phyloP scores from a whole-genome alignment of 2,113 vertebrate species.

The Cochlearius cochlearius region DNA sequence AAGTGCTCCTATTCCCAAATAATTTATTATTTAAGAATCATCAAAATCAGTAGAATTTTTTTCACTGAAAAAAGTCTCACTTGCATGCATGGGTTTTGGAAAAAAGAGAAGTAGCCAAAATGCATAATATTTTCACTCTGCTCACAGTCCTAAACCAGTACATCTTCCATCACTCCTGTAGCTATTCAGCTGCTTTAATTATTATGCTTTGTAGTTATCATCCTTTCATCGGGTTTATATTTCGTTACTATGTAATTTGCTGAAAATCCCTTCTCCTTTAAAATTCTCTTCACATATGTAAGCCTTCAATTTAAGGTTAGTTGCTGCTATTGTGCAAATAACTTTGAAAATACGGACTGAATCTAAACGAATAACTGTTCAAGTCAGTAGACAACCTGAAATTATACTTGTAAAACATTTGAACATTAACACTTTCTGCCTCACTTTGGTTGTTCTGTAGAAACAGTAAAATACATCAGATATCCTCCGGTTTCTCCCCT shows the following conservation, averaged over 20 bases:
- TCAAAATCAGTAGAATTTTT: neutral
- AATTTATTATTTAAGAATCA: neutral
- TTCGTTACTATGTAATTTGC: neutral
- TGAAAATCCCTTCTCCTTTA: neutral
- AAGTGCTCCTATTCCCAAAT: neutral
- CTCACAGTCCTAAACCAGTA: too few species aligned
- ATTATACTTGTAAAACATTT: neutral
- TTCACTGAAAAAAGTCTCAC: neutral
- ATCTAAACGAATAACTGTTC: neutral
- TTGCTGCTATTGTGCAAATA: neutral
- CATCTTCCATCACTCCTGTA: too few species aligned
- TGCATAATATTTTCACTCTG: too few species aligned
- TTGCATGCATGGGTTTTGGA: neutral
- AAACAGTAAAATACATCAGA: neutral
- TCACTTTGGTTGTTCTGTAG: neutral
- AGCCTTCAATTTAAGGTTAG: neutral
- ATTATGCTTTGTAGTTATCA: rapidly evolving
- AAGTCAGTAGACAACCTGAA: neutral
- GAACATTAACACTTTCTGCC: neutral
- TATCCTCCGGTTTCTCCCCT: neutral
- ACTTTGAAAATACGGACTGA: neutral
- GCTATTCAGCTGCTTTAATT: neutral
- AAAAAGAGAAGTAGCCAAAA: neutral
- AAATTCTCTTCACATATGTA: neutral
- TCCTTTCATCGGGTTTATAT: neutral